Evolutionary conservation across 2,888 invertebrate species (phyloP).

Genomic region (Endomychus coccineus): DNA sequence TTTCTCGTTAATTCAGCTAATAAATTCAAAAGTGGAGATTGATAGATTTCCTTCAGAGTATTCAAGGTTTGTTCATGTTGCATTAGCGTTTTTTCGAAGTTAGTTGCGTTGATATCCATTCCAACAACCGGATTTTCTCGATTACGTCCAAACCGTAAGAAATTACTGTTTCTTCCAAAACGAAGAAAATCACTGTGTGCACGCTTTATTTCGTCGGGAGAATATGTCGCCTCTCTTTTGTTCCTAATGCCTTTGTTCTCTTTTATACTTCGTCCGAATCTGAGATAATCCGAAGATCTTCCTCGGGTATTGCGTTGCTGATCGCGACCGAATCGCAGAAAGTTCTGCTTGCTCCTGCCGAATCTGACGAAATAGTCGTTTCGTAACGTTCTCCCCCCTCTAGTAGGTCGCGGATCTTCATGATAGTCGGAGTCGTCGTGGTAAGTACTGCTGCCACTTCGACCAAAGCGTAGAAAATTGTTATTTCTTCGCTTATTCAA

Average conservation of each 20-base stretch:
- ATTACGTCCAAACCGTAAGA: conserved; percentile 30
- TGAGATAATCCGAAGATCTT: conserved; percentile 18
- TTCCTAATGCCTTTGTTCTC: conserved; percentile 9
- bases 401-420: conserved; percentile 24
- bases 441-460: conserved; percentile 12
- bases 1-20: conserved; percentile 5
- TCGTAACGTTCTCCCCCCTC: conserved; percentile 26
- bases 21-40: conserved; percentile 8
- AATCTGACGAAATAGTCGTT: conserved; percentile 32
- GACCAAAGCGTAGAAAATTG: conserved; percentile 29
- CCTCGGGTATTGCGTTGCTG: conserved; percentile 15
- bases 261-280: conserved; percentile 23
- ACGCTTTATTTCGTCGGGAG: conserved; percentile 12
- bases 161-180: conserved; percentile 31
- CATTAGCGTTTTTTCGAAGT: conserved; percentile 1
- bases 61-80: conserved; percentile 8
- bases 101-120: too few relatives aligned
- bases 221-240: conserved; percentile 6
- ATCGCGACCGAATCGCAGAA: conserved; percentile 20
- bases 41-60: conserved; percentile 4
- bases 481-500: conserved; percentile 12
- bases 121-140: conserved; percentile 4
- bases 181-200: conserved; percentile 25
- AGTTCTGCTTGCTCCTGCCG: conserved; percentile 27
- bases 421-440: conserved; percentile 23